Evolutionary conservation across 2,888 invertebrate genomes (phyloP), one percentile per base, ranked within the genome.

Genomic region (Drosophila mimica): DNA sequence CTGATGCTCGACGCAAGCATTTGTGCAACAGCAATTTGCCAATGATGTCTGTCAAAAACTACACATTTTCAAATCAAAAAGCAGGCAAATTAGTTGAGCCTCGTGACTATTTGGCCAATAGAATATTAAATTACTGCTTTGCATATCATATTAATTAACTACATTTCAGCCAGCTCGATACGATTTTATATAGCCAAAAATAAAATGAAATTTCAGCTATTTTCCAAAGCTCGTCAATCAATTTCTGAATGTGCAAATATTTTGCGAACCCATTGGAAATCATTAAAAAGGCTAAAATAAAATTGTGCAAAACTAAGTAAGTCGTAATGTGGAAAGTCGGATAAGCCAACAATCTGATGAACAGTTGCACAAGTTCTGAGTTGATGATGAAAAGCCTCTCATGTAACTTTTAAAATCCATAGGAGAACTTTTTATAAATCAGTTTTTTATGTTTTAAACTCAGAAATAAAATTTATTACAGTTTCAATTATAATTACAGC

Each of bases 1-100:
- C 40, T 56, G 49, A 60, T 56, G 60, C 25, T 33, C 25, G 13
- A 43, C 34, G 17, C 40, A 43, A 74, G 28, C 53, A 30, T 43
- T 53, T 73, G 43, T 20, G 13, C 17, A 43, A 20, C 36, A 54
- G 33, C 61, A 43, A 49, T 38, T 46, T 15, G 7, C 33, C 20
- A 52, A 33, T 15, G 20, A 43, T 54, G 53, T 53, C 60, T 52
- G 48, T 38, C 56, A 60, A 38, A 20, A 46, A 49, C 11, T 7
- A 33, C 28, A 28, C 34, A 13, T 48, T 15, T 34, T 17, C 17
- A 8, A 46, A 33, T 59, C 4, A 2, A 28, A 6, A 9, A 9
- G 34, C 34, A 11, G 4, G 6, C 1, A 30, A 15, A 31, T 52
- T 34, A 34, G 5, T 34, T n/a, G 30, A 15, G 20, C 33, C 17